Evolutionary conservation across 2,888 invertebrate genomes (phyloP), one percentile per base, ranked within the genome.

Genomic region (Phengaris arion): DNA sequence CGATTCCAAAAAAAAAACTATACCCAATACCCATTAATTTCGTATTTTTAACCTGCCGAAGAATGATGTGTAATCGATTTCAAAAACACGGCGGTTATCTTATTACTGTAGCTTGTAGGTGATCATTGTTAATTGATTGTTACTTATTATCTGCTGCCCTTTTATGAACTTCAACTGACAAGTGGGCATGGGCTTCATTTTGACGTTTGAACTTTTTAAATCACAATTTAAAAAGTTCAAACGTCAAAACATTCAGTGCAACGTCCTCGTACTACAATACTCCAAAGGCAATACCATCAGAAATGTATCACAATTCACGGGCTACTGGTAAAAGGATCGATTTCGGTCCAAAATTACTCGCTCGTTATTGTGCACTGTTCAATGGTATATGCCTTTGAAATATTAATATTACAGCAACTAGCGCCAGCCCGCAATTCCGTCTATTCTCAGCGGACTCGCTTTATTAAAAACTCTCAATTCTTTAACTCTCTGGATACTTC

Each of bases 401-500:
- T 35, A 45, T 64, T 64, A 64, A 64, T 64, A 64, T 64, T 35
- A 64, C 35, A 64, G 59, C 35, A 10, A 64, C 64, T 64, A 10
- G 64, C 35, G 35, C 64, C 64, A 64, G 45, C 54, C 13, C 54
- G 54, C 64, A 12, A 45, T 12, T 64, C 35, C 59, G 59, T 22
- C 12, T 64, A 45, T 45, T 35, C 64, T 64, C 64, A 35, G 35
- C 64, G 64, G 64, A 64, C 64, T 64, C 64, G 64, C 64, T 45
- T 64, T 64, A 64, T 64, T 64, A 64, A 64, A 64, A 35, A 35
- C 64, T 64, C 64, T 64, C 35, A 64, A 22, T 64, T 64, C 64
- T 64, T 64, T 64, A 64, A 64, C 64, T 64, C 64, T 45, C 64
- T 64, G 64, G 64, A 64, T 64, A 64, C 64, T 64, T 64, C 64